Base-by-base conservation (phyloP, 2,113 vertebrate species). In the Nerophis lumbriciformis region DNA sequence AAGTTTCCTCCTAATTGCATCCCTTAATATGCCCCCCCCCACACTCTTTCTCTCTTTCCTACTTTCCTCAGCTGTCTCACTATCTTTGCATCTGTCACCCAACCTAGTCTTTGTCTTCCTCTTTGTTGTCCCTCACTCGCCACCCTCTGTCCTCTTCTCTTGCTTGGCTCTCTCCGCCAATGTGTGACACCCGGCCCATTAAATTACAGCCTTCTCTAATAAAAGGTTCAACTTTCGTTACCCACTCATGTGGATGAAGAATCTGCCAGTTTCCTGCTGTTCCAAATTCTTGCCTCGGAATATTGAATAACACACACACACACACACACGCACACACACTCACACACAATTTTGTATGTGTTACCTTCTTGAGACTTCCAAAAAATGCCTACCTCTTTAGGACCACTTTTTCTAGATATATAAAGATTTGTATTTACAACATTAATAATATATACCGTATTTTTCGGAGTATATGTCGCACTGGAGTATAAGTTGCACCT, bases 191-290 rank as follows among this genome's bases (percentile, higher is more conserved):
- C 87, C 90, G 89, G 87, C 92, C 92, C 89, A 88, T 91, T 92
- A 93, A 93, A 93, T 93, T 88, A 91, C 88, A 93, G 92, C 85
- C 89, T 83, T 88, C 87, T 86, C 89, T 90, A 91, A 92, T 90
- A 91, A 92, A 90, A 91, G 92, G 91, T 90, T 93, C 90, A 92
- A 89, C 90, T 91, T 91, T 91, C 88, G 80, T 87, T 87, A 85
- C 76, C 85, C 87, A 85, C 82, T 88, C 90, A 89, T 93, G 88
- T 90, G 93, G 83, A 84, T 80, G 81, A 85, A 84, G 84, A 84
- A 88, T 89, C 88, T 90, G 86, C 86, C 91, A 91, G 84, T 85
- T 85, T 84, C 87, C 85, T 65, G 85, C 87, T 85, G 86, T 87
- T 89, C 86, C 88, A 84, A 90, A 87, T 87, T 88, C 87, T 88